Conservation (phyloP, 35 echinoderm and acorn worm species). For the Ophioderma brevispina region DNA sequence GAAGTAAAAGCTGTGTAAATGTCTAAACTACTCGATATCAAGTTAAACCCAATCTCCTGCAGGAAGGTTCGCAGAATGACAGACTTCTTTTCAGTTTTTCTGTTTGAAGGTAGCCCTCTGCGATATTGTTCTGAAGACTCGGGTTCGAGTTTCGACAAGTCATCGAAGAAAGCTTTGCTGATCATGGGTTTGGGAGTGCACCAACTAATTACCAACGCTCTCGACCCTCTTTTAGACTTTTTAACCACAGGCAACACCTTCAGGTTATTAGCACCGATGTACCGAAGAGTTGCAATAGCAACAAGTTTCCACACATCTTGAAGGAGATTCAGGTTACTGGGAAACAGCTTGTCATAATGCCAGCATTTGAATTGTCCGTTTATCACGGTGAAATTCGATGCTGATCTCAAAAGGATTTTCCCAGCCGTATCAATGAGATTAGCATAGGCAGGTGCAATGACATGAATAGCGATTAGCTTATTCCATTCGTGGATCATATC, state of each 20-base stretch:
- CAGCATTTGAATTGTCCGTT: neutral
- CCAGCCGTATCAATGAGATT: neutral
- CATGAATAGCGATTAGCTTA: constrained; percentile 16
- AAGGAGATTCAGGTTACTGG: neutral
- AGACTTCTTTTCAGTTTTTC: neutral
- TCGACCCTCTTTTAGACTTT: neutral
- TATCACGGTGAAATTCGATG: neutral
- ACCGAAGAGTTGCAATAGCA: neutral
- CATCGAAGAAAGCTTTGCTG: constrained; percentile 16
- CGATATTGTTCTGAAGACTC: too few relatives aligned
- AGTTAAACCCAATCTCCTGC: neutral
- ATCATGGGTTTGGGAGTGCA: neutral
- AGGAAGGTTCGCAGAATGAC: neutral
- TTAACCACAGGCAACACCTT: constrained; percentile 7
- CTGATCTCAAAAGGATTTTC: neutral
- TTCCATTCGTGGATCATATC: constrained; percentile 62
- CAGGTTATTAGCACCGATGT: constrained; percentile 10
- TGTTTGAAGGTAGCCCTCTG: too few relatives aligned
- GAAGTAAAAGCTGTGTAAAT: neutral
- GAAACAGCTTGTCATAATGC: constrained; percentile 11
- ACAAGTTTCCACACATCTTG: neutral
- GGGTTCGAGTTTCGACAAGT: neutral
- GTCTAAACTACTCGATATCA: neutral
- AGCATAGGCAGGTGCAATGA: constrained; percentile 73
- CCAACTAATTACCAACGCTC: neutral